These are phyloP conservation scores for Hypsibius dujardini DNA, from an alignment of 1,140 invertebrate genomes.

Conservation along the genomic window DNA sequence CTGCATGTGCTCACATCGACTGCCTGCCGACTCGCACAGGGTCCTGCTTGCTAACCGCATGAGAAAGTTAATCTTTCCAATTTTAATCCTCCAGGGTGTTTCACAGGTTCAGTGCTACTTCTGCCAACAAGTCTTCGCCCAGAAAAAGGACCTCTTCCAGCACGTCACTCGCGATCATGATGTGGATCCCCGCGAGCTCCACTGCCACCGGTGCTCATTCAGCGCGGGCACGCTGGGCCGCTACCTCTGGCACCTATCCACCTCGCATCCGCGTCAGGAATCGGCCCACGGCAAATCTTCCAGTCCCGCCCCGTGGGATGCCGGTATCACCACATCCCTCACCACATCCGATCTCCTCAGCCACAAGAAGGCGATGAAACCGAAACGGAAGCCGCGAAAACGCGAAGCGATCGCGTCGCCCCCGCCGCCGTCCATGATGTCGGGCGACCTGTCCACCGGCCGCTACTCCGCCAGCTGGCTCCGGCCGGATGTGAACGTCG, in stretches of 20 bases:
- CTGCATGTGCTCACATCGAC: not conserved
- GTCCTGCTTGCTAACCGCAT: not conserved
- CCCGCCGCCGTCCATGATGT: too few relatives aligned
- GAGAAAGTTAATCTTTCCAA: not conserved
- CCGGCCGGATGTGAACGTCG: too few relatives aligned
- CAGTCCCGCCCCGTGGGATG: too few relatives aligned
- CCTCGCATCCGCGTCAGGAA: not conserved
- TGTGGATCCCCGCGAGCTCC: slow-evolving; percentile 7
- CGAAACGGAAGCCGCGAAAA: too few relatives aligned
- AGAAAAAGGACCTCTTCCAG: slow-evolving; percentile 15
- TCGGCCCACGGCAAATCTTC: too few relatives aligned
- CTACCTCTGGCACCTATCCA: slow-evolving; percentile 5
- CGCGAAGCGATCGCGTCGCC: too few relatives aligned
- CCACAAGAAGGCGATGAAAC: too few relatives aligned
- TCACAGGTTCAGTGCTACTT: slow-evolving; percentile 10
- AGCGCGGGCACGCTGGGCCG: not conserved
- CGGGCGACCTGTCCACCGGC: too few relatives aligned
- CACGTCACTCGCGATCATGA: not conserved
- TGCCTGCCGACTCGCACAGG: too few relatives aligned
- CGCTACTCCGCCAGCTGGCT: too few relatives aligned
- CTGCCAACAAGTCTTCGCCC: not conserved
- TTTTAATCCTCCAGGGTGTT: not conserved
- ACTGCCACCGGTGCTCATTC: slow-evolving; percentile 2
- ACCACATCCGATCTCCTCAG: too few relatives aligned
- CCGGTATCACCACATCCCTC: too few relatives aligned